Percentiles rank a stretch among this genome's conserved stretches.
Evolutionary conservation across 2,797 vertebrate species (phyloP).

Genomic region (Eupleurogrammus muticus): DNA sequence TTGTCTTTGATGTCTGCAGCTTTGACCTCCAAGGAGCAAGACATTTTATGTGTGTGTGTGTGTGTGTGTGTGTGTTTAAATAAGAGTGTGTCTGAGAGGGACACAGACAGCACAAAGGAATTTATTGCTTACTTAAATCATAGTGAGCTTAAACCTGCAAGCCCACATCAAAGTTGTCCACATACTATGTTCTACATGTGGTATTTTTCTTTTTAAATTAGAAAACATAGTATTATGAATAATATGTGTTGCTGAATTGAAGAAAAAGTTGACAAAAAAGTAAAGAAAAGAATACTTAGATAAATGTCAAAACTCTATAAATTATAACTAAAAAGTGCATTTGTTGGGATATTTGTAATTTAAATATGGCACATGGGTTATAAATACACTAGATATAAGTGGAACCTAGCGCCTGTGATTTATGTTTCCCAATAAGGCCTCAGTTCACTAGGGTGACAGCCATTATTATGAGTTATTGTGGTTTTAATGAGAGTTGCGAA

Average conservation of each 20-base stretch:
- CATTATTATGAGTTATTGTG: slow-evolving; percentile 57
- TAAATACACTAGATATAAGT: slow-evolving; percentile 15
- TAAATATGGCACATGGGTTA: slow-evolving; percentile 24
- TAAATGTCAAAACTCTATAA: background rate
- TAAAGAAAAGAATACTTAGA: background rate
- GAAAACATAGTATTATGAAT: slow-evolving; percentile 25
- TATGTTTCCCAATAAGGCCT: slow-evolving; percentile 50
- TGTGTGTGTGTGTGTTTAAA: slow-evolving; percentile 9
- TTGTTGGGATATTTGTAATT: slow-evolving; percentile 19
- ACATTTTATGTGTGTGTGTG: slow-evolving; percentile 18
- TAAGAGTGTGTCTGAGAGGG: slow-evolving; percentile 29
- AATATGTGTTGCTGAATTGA: slow-evolving; percentile 7
- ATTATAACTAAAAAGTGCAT: background rate
- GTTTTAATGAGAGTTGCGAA: slow-evolving; percentile 45
- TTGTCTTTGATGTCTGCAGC: slow-evolving; percentile 60
- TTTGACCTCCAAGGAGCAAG: slow-evolving; percentile 45
- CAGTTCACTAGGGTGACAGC: slow-evolving; percentile 42
- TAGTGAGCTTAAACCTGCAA: slow-evolving; percentile 42
- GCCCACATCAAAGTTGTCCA: slow-evolving; percentile 55
- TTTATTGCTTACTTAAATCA: slow-evolving; percentile 58
- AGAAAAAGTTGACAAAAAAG: background rate
- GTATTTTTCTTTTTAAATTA: slow-evolving; percentile 38
- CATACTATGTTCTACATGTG: slow-evolving; percentile 32
- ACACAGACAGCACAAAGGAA: slow-evolving; percentile 48
- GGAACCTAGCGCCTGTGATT: slow-evolving; percentile 37